These are phyloP conservation scores for Pseudochirops corinnae DNA, from an alignment of 2,797 vertebrate species.

Conservation along the genomic window DNA sequence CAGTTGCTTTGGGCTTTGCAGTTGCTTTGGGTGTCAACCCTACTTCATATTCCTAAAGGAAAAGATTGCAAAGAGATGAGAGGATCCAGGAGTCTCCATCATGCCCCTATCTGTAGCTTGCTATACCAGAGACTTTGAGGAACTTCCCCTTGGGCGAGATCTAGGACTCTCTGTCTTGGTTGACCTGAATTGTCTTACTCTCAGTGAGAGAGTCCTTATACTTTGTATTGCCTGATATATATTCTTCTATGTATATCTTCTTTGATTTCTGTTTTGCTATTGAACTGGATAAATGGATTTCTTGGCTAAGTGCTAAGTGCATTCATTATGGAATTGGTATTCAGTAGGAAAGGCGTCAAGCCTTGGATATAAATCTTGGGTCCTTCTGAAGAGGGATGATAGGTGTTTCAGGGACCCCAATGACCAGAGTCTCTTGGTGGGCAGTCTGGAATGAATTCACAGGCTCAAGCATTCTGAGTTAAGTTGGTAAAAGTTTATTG, in stretches of 20 bases:
- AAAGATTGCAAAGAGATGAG: background rate
- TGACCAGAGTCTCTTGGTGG: too few species aligned
- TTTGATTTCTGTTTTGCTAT: background rate
- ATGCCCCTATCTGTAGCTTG: background rate
- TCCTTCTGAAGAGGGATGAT: background rate
- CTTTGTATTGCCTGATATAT: background rate
- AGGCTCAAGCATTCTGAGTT: too few species aligned
- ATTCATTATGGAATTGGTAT: background rate
- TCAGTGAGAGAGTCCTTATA: background rate
- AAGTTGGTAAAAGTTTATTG: too few species aligned
- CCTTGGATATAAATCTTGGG: background rate
- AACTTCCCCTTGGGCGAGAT: background rate
- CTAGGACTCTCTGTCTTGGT: background rate
- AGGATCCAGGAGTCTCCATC: background rate
- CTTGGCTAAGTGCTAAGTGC: background rate
- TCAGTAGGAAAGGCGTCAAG: background rate
- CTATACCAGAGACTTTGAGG: background rate
- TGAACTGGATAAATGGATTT: background rate
- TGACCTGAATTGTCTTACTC: background rate
- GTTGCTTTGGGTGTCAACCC: background rate
- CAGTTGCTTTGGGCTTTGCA: background rate
- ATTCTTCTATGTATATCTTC: background rate
- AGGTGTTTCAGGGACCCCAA: too few species aligned
- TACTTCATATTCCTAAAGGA: background rate
- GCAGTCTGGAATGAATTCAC: too few species aligned